Base-by-base conservation (phyloP, 1,140 invertebrate species). In the Drosophila pruinosa region DNA sequence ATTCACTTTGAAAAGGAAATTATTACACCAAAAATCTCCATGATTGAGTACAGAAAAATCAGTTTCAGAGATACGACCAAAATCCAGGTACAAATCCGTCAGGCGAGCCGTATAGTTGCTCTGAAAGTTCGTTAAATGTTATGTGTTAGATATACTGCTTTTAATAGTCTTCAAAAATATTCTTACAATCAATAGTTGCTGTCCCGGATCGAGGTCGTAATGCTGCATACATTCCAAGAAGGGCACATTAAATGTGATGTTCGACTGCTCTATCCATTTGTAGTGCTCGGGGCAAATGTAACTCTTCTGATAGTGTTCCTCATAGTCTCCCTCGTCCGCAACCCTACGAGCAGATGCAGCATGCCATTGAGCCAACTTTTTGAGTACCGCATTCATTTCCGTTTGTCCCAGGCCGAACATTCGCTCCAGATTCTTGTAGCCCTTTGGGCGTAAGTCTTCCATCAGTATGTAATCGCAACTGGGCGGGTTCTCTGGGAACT, bases 21-120 rank as follows among this genome's bases (percentile, higher is more conserved):
- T 92, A 31, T 92, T 89, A 19, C 71, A 76, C 86, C 86, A 89
- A 10, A 92, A 92, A 80, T 95, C 94, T 3, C 94, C 94, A 48
- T 95, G 94, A 80, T 93, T 93, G 1, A 95, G 85, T 1, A 94
- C 94, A 61, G 92, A 92, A 52, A 94, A 93, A 22, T 93, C 92
- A 5, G 92, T 88, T 1, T 89, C 53, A 15, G 93, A 62, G 0
- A 82, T 63, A 1, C 34, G 48, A 1, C 77, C 79, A 47, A 89
- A 83, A 2, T 89, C 79, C 45, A 89, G 61, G 24, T 81, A 75
- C n/a, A 85, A 45, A 21, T 89, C 86, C 0, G 88, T 86, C 17
- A 89, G 26, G 4, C 58, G 69, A 1, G 67, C 34, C 0, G 59
- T 75, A 38, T 81, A 89, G n/a, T 86, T 91, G 19, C 62, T 88